These are phyloP conservation scores for Sepiola atlantica DNA, from an alignment of 2,888 invertebrate species.

Conservation along the genomic window DNA sequence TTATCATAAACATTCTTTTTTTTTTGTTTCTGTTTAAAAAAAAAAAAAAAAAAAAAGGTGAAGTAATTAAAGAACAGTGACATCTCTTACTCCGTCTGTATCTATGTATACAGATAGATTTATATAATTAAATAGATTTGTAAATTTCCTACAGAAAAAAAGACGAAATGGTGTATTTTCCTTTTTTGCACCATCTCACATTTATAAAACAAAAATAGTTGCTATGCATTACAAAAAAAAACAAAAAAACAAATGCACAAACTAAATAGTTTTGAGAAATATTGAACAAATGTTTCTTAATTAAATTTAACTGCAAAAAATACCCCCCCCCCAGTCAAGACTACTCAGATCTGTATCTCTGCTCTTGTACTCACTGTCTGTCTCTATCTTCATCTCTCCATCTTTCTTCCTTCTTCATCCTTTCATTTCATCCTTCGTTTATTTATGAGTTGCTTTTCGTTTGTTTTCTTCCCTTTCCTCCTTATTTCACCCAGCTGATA, in stretches of 20 bases:
- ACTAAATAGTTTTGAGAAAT: background rate
- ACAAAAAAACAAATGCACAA: background rate
- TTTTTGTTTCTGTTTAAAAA: background rate
- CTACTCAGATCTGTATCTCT: background rate
- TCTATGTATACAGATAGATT: background rate
- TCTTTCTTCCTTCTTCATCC: background rate
- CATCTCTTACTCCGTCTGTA: background rate
- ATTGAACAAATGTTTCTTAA: background rate
- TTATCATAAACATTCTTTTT: too few relatives aligned
- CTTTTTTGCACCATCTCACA: background rate
- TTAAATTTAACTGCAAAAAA: background rate
- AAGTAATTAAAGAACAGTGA: background rate
- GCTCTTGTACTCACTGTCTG: background rate
- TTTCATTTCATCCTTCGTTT: background rate
- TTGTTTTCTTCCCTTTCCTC: background rate
- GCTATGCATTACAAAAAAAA: background rate
- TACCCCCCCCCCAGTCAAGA: background rate
- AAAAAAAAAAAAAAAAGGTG: background rate
- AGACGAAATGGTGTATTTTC: background rate
- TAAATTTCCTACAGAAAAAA: background rate
- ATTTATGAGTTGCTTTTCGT: background rate
- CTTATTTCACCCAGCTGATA: conserved; percentile 15
- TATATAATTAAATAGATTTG: too few relatives aligned
- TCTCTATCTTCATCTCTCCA: background rate
- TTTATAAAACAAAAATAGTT: background rate